Conservation (phyloP, 2,113 vertebrate genomes). For the Epinephelus lanceolatus region DNA sequence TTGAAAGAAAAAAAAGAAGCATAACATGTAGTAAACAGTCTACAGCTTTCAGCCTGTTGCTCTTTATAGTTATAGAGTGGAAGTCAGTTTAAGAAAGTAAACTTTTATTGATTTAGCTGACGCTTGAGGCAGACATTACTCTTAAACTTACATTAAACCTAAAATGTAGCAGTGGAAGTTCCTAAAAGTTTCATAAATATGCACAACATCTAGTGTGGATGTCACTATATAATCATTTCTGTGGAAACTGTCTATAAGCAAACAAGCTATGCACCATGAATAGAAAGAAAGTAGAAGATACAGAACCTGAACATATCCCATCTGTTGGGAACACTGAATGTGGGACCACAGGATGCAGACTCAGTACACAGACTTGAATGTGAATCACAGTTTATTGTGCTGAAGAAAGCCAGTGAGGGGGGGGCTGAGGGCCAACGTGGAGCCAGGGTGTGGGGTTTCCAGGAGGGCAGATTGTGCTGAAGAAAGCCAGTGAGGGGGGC, state of each 20-base stretch:
- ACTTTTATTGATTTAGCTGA: background rate
- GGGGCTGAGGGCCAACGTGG: no score
- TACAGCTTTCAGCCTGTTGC: background rate
- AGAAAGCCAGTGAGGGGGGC: no score
- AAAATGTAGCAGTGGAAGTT: background rate
- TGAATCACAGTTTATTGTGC: no score
- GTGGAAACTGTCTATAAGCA: background rate
- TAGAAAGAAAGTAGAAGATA: background rate
- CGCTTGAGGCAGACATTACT: background rate
- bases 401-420: no score
- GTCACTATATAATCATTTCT: background rate
- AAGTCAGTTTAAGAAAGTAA: background rate
- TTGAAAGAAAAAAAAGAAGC: background rate
- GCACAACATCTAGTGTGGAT: background rate
- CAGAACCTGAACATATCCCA: background rate
- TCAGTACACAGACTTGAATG: no score
- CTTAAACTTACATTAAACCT: background rate
- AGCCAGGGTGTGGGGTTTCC: no score
- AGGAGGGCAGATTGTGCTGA: no score
- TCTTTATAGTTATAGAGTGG: background rate
- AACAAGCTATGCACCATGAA: background rate
- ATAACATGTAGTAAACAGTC: background rate
- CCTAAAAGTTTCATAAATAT: background rate
- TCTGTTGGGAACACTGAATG: background rate
- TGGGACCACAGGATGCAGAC: no score